Conservation (phyloP, 2,113 vertebrate species). For the Calonectris borealis region DNA sequence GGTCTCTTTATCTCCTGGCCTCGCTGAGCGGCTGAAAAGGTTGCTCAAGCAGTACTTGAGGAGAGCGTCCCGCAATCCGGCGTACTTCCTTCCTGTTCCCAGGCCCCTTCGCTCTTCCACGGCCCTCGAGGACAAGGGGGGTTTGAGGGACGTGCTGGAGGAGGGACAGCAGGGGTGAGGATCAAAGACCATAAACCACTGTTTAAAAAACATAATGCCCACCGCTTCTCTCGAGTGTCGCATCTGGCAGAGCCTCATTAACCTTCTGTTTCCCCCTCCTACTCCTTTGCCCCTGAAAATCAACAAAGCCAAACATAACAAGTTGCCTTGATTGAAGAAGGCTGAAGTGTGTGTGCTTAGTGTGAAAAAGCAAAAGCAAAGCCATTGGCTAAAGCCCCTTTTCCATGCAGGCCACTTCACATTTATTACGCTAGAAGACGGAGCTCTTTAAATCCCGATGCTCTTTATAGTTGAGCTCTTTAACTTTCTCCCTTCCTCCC, state of each 20-base stretch:
- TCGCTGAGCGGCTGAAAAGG: not conserved
- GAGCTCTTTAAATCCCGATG: slow-evolving; percentile 8
- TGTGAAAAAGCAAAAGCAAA: slow-evolving; percentile 14
- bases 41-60: slow-evolving; percentile 50
- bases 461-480: slow-evolving; percentile 50
- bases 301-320: slow-evolving; percentile 46
- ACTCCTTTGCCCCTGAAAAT: slow-evolving; percentile 39
- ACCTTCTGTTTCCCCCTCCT: slow-evolving; percentile 30
- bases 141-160: not conserved
- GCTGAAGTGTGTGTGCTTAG: slow-evolving; percentile 27
- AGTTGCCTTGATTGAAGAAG: not conserved
- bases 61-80: not conserved
- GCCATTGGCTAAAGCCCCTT: not conserved
- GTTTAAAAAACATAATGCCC: not conserved
- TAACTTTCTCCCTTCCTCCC: slow-evolving; percentile 41
- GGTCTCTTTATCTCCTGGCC: not conserved
- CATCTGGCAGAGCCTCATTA: slow-evolving; percentile 41
- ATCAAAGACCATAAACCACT: slow-evolving; percentile 40
- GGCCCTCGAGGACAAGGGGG: not conserved
- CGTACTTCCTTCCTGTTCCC: slow-evolving; percentile 47
- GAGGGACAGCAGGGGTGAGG: not conserved
- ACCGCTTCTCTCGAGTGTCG: not conserved
- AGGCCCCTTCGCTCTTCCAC: not conserved
- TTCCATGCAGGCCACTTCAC: slow-evolving; percentile 30
- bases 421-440: not conserved